These are phyloP conservation scores for Neelides sp. DNA, from an alignment of 1,140 invertebrate genomes.

Conservation along the genomic window DNA sequence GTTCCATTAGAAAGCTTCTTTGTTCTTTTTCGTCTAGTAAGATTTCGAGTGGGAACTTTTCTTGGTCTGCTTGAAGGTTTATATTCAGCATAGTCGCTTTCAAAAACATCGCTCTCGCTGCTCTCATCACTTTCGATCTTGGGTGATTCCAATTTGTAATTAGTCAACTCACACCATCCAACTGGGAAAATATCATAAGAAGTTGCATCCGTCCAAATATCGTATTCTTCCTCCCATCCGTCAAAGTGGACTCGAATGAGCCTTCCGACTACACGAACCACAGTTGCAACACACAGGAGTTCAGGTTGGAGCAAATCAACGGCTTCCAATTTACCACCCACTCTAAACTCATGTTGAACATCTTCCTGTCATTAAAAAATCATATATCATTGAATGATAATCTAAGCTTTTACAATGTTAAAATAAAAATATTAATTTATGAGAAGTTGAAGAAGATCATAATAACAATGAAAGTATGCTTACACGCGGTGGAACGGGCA, in stretches of 20 bases:
- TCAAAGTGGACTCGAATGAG: slow-evolving; percentile 83
- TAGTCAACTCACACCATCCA: slow-evolving; percentile 86
- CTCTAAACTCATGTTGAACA: slow-evolving; percentile 77
- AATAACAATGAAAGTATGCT: slow-evolving; percentile 20
- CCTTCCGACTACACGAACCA: slow-evolving; percentile 72
- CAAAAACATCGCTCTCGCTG: background rate
- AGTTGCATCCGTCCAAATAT: slow-evolving; percentile 92
- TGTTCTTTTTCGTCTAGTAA: no score
- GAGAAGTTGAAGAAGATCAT: background rate
- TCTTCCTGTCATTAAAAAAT: slow-evolving; percentile 44
- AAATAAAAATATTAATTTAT: no score
- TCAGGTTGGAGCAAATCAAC: slow-evolving; percentile 92
- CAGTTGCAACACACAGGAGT: slow-evolving; percentile 84
- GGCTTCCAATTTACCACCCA: slow-evolving; percentile 83
- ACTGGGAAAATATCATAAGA: slow-evolving; percentile 91
- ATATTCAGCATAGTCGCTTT: no score
- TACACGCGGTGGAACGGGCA: slow-evolving; percentile 41
- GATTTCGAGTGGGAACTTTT: no score
- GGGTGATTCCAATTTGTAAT: slow-evolving; percentile 81
- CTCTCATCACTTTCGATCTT: background rate
- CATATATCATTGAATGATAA: no score
- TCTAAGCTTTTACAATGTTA: no score
- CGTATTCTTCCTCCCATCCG: slow-evolving; percentile 89
- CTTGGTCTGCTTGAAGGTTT: no score
- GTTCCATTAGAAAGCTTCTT: no score